Evolutionary conservation across 2,797 vertebrate species (phyloP).

Genomic region (Iguana delicatissima): DNA sequence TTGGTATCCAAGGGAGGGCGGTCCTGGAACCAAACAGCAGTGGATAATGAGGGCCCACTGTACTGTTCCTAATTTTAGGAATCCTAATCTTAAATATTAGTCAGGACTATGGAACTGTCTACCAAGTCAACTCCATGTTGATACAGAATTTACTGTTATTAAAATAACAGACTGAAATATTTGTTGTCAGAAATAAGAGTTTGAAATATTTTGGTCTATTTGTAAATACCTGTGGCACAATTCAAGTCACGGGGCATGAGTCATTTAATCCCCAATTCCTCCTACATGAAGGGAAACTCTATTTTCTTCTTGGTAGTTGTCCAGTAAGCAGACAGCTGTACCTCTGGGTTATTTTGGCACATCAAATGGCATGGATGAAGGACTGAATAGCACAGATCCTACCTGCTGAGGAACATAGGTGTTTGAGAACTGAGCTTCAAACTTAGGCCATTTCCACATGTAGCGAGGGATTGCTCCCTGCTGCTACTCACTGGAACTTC

Average conservation of each 20-base stretch:
- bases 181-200: neutral
- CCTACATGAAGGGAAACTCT: neutral
- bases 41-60: too few relatives aligned
- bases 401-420: neutral
- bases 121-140: neutral
- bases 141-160: neutral
- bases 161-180: neutral
- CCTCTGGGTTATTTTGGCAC: too few relatives aligned
- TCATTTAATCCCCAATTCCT: neutral
- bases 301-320: neutral
- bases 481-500: too few relatives aligned
- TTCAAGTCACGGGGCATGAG: neutral
- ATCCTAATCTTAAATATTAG: neutral
- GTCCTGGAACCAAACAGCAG: too few relatives aligned
- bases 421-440: neutral
- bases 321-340: neutral
- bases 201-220: neutral
- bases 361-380: too few relatives aligned
- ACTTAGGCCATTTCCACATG: too few relatives aligned
- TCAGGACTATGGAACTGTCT: neutral
- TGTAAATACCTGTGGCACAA: neutral
- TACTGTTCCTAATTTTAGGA: neutral
- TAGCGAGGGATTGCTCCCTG: too few relatives aligned
- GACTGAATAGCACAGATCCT: too few relatives aligned
- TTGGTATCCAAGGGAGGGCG: too few relatives aligned